A percentile compares a stretch with the other conserved stretches of the same genome.
These are phyloP conservation scores for Laticauda laticaudata DNA, from an alignment of 2,113 vertebrate genomes.

Conservation along the genomic window DNA sequence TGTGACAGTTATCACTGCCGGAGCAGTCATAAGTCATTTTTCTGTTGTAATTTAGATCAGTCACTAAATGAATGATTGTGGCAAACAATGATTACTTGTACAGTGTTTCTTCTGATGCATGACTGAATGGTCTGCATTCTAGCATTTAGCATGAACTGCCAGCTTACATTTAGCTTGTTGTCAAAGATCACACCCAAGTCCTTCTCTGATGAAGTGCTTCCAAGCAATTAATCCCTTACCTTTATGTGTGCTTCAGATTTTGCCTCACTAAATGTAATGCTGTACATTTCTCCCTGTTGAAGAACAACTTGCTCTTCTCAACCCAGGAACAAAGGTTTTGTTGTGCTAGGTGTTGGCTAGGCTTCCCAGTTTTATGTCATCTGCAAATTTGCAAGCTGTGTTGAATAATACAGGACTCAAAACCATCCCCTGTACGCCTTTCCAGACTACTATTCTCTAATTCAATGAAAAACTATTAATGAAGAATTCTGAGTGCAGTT, in stretches of 20 bases:
- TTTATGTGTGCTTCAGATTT: background rate
- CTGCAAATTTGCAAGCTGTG: background rate
- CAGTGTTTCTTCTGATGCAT: background rate
- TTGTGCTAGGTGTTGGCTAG: background rate
- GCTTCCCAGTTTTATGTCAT: background rate
- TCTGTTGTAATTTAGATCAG: background rate
- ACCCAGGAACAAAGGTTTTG: background rate
- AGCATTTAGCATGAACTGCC: background rate
- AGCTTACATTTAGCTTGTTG: background rate
- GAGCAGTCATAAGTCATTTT: background rate
- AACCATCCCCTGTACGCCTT: background rate
- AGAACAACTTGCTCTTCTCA: background rate
- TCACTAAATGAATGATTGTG: background rate
- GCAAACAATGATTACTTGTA: background rate
- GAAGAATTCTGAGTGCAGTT: background rate
- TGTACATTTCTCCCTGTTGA: background rate
- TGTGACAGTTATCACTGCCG: background rate
- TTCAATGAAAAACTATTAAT: background rate
- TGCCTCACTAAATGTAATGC: background rate
- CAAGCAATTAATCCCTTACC: background rate
- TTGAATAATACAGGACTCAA: background rate
- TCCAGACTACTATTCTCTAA: background rate
- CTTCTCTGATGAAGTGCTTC: background rate
- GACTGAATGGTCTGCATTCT: background rate
- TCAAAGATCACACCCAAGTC: background rate